Percentiles rank a stretch among this genome's conserved stretches.
Evolutionary conservation across 2,797 vertebrate genomes (phyloP).

Genomic region (Rhinichthys osculus): DNA sequence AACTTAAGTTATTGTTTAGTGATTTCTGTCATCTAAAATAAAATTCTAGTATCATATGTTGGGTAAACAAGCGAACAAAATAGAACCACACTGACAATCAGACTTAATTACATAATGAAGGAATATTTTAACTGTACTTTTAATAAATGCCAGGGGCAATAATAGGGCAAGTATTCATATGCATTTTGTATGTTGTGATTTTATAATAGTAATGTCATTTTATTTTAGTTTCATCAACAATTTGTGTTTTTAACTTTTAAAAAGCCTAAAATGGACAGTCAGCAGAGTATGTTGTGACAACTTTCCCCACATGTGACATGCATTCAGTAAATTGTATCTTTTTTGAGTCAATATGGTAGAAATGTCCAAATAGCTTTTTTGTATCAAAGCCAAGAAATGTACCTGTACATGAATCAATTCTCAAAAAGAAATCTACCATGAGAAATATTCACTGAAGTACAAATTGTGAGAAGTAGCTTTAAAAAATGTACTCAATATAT

Average conservation of each 20-base stretch:
- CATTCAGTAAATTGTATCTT: not conserved
- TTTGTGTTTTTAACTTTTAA: not conserved
- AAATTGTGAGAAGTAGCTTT: not conserved
- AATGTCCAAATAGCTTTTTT: not conserved
- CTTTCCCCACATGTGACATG: not conserved
- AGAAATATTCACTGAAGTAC: not conserved
- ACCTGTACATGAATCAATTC: not conserved
- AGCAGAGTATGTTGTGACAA: not conserved
- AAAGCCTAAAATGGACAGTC: not conserved
- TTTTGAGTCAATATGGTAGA: not conserved
- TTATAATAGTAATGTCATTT: not conserved
- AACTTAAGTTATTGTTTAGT: not conserved
- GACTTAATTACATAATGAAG: no score
- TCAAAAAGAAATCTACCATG: not conserved
- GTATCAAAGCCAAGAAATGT: not conserved
- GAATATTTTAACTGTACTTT: no score
- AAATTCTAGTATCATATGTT: not conserved
- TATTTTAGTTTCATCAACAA: not conserved
- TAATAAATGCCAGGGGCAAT: no score
- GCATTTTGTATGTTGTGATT: not conserved
- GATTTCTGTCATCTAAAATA: not conserved
- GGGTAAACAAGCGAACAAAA: not conserved
- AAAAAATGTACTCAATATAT: not conserved
- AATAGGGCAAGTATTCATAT: not conserved
- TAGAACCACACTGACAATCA: not conserved